Base-by-base conservation (phyloP, 2,113 vertebrate genomes). In the Bufo bufo region DNA sequence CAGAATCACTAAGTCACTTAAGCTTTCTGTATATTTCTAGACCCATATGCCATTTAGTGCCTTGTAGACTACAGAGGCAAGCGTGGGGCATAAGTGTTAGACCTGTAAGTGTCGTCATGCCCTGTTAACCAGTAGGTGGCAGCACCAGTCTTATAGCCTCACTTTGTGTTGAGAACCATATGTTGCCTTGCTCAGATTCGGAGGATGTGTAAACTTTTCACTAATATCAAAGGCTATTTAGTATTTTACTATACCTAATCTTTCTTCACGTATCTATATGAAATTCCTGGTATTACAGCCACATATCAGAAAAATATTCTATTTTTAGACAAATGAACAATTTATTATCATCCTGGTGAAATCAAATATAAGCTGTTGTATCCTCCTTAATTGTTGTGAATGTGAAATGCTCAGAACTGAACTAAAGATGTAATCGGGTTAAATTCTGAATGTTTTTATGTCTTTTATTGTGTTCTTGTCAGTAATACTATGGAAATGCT, bases 401-500 rank as follows among this genome's bases (percentile, higher is more conserved):
- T 93, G 92, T 93, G 89, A 93, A 94, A 94, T 94, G 93, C 94
- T 96, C 95, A 96, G 95, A 94, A 95, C 93, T 95, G 94, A 95
- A 95, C 95, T 94, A 93, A 94, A 93, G 94, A 95, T 94, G 94
- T 94, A 94, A 94, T 95, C 93, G 93, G 94, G 94, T 94, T 94
- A 93, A 93, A 94, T 94, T 93, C 91, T 91, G 91, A 93, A 94
- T 93, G 92, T 94, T 92, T 95, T 93, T 93, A 93, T 94, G 90
- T 95, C 93, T 95, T 93, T 92, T 93, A 75, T 95, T 92, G 91
- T 87, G 90, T 88, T 91, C 54, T 79, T 93, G 89, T 94, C 91
- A 92, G 88, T 94, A 91, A 93, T 91, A 91, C 89, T 94, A 90
- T 93, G 89, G 91, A 94, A 93, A 92, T 93, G 92, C 84, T 87